Percentiles rank a stretch among this genome's conserved stretches.
phyloP scores from a whole-genome alignment of 2,888 invertebrate genomes.

The Sphaeridia pumilis region DNA sequence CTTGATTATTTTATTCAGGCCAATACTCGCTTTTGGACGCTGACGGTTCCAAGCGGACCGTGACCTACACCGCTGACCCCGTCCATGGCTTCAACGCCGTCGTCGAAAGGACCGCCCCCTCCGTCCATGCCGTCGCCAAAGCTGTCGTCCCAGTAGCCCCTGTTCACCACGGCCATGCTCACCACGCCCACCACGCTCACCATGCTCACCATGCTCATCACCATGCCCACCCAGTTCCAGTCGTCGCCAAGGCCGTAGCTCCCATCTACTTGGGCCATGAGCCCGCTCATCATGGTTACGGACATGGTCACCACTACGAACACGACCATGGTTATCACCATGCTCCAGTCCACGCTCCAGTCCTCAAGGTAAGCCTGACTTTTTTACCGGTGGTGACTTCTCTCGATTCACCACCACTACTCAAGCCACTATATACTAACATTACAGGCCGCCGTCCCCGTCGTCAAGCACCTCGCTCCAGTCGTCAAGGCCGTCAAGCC shows the following conservation, averaged over 20 bases:
- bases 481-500: constrained; percentile 13
- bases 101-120: constrained; percentile 14
- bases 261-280: constrained; percentile 2
- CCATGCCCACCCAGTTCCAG: no score
- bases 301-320: background rate
- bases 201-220: no score
- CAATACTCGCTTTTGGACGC: constrained; percentile 13
- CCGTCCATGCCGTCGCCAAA: constrained; percentile 14
- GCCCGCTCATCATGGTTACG: constrained; percentile 5
- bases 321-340: constrained; percentile 2
- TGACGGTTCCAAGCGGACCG: constrained; percentile 12
- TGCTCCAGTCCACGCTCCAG: background rate
- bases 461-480: constrained; percentile 12
- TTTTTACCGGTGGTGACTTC: no score
- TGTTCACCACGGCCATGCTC: background rate
- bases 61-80: constrained; percentile 16
- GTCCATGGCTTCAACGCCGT: constrained; percentile 18
- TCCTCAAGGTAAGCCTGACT: constrained; percentile 6
- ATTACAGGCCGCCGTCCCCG: constrained; percentile 11
- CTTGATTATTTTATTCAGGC: background rate
- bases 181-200: no score
- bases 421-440: no score
- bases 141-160: constrained; percentile 12
- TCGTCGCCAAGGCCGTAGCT: constrained; percentile 1
- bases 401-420: no score